Evolutionary conservation across 2,888 invertebrate species (phyloP), one percentile per base, ranked within the genome.

Genomic region (Oxyteleia sp.): DNA sequence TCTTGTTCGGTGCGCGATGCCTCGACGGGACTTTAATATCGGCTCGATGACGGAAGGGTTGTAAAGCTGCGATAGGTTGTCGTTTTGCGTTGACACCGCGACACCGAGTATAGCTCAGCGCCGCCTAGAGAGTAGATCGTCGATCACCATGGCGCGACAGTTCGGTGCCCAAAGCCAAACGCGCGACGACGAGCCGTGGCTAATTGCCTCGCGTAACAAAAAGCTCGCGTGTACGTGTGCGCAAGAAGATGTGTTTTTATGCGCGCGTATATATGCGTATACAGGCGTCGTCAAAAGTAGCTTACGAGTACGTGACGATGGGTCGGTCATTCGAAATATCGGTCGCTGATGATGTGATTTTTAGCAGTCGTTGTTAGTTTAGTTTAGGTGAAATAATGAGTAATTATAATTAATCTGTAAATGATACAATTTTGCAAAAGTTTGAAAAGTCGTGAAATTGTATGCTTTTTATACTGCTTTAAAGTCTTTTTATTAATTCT

Each of bases 141-240:
- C 80, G 83, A 86, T 86, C 83, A 79, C 79, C 71, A 43, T 57
- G 81, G 71, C 76, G 81, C 74, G 82, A 78, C 69, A 68, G 78
- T 71, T 72, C 49, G 71, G 87, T 84, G 84, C 85, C 86, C 83
- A 87, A 87, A 88, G 86, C 86, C 78, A 88, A 89, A 88, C 85
- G 87, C 87, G 88, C 84, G 88, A 91, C 89, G 90, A 91, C 91
- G 89, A 92, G 90, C 91, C 92, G 90, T 91, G 89, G 91, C 91
- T 92, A 92, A 92, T 92, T 92, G 91, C 90, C 86, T 86, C 84
- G 86, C 88, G 87, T 88, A 88, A 89, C 88, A 92, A 91, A 90
- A 92, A 91, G 89, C 88, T 85, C 88, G 87, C 87, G 32, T 16
- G 45, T 57, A 38, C 55, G 64, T 47, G 64, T 18, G 26, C 20